Evolutionary conservation across 2,113 vertebrate genomes (phyloP).

Genomic region (Hucho hucho): DNA sequence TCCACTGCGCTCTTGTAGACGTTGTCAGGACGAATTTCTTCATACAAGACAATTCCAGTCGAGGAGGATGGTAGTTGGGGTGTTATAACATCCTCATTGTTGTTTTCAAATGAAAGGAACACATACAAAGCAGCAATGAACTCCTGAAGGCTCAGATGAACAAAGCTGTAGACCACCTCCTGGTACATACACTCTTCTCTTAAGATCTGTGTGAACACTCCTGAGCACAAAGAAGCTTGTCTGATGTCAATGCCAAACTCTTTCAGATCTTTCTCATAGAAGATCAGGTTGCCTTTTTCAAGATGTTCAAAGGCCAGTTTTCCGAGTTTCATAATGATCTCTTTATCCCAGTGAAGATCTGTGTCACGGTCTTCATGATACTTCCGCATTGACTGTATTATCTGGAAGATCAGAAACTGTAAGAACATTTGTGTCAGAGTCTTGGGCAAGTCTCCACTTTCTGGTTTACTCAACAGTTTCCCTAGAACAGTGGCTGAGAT

Average conservation of each 20-base stretch:
- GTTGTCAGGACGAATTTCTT: no score
- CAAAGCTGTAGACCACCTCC: background rate
- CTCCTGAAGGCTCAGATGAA: no score
- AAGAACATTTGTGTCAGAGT: background rate
- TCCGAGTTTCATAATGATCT: background rate
- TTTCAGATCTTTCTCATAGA: background rate
- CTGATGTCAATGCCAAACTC: background rate
- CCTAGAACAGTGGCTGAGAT: no score
- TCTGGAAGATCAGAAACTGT: conserved; percentile 1
- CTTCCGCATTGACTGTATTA: background rate
- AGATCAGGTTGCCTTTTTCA: no score
- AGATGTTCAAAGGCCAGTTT: no score
- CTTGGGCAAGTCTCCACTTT: background rate
- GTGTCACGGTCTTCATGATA: background rate
- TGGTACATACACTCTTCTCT: conserved; percentile 7
- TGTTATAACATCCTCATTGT: background rate
- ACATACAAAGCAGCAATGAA: no score
- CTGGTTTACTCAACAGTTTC: no score
- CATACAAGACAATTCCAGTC: no score
- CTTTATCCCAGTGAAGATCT: background rate
- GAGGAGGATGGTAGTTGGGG: background rate
- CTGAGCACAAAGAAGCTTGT: conserved; percentile 4
- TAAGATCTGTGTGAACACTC: conserved; percentile 7
- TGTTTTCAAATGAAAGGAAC: background rate
- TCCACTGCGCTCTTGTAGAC: background rate